Evolutionary conservation across 1,140 invertebrate species (phyloP), one percentile per base, ranked within the genome.

Genomic region (Tetranychus urticae): DNA sequence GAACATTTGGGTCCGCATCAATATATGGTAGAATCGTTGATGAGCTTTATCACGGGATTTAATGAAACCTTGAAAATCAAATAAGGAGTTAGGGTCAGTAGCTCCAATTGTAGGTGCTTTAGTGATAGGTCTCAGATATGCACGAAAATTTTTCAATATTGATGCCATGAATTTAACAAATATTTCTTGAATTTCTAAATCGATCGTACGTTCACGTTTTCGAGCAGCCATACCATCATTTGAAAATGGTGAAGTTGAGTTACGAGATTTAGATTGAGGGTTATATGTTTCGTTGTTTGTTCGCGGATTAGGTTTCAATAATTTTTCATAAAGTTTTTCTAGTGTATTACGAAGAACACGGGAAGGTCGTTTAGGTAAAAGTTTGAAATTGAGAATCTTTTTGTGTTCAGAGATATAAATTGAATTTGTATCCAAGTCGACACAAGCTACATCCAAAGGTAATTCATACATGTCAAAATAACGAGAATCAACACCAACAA

Each of bases 381-480:
- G 68, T 75, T 93, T 93, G 0, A 79, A 74, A 56, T 79, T 85
- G 61, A 93, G 77, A 70, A 82, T 78, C 65, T 81, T 80, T 69
- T 90, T 91, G 61, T 88, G 83, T 69, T 94, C 90, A 68, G 87
- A 85, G 81, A 75, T 65, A 50, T 65, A 71, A 34, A 81, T 77
- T 66, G 89, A 91, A 69, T 92, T 92, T 7, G 96, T 98, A 70
- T 99, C 94, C 66, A 99, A 77, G 79, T 98, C 94, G 33, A 99
- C 84, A 74, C 93, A 98, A 57, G 86, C 92, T 1, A 99, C 91
- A 76, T 98, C 94, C 12, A 81, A 74, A 34, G 93, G 94, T 42
- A 89, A 91, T 70, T 97, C 91, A 70, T 92, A 96, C 3, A 97
- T 74, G 72, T 98, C 94, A 73, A 99, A 98, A 76, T 97, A 98